Evolutionary conservation across 2,113 vertebrate genomes (phyloP), one percentile per base, ranked within the genome.

Genomic region (Eurystomus gularis): DNA sequence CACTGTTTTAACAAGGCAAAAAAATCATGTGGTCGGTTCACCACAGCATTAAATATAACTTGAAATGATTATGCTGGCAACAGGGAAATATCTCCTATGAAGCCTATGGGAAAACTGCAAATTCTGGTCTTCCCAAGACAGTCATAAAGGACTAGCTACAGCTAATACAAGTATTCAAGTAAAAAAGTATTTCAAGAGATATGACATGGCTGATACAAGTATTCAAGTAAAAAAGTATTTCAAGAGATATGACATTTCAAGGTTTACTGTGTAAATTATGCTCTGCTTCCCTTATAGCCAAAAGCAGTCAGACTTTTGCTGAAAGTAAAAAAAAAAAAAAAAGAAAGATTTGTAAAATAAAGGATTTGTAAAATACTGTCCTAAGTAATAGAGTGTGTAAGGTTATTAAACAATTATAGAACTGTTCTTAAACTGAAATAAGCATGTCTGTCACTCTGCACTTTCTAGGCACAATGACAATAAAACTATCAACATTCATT

Each of bases 81-180:
- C 33, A 68, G 29, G 9, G n/a, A 75, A 87, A 46, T 55, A 61
- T 6, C 18, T 44, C 14, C 29, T 84, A 19, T 9, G 40, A 94
- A 25, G 25, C 40, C n/a, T 80, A 3, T 33, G 51, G 23, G 26
- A 90, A 28, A 68, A 37, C 23, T 75, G 28, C 28, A 84, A 87
- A 82, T 75, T 66, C 25, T 49, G 21, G 12, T 81, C 10, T 37
- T 66, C 46, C 48, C 29, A 58, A 71, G 37, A 39, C 2, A 64
- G 8, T 42, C 33, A 18, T 5, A 62, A 77, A 51, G 23, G 28
- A 49, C 66, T 71, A 82, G 21, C 44, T 71, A 71, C 0, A 0
- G 23, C 54, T 68, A 81, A 73, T 8, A 62, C 7, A 64, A 76
- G 4, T 66, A 54, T 75, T 89, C 51, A 75, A 75, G 42, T 8